Base-by-base conservation (phyloP, 2,113 vertebrate genomes). In the Proteles cristata region DNA sequence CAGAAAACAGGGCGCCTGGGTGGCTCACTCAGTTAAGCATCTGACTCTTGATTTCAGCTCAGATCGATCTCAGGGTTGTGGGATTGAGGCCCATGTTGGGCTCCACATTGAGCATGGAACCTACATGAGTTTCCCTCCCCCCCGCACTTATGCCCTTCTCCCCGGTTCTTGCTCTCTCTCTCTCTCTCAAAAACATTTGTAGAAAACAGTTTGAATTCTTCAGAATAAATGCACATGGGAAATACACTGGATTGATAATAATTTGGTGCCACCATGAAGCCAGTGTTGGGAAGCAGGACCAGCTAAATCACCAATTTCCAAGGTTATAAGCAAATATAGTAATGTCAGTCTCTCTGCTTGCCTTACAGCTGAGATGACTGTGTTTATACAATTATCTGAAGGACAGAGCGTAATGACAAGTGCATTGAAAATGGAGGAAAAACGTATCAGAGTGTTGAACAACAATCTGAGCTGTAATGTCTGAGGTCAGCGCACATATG, bases 161-260 rank as follows among this genome's bases (percentile, higher is more conserved):
- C 21, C 55, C 8, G 7, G 55, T 58, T 58, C 19, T 58, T 58
- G 19, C 55, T 58, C 1, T 55, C 55, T 19, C 55, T 39, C 39
- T 39, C 39, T 39, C 39, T 48, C 48, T 48, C 48, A 48, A 48
- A 48, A 48, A 48, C 6, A 48, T 39, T 39, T 39, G 39, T 39
- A 39, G 76, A 88, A 96, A 96, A 90, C 31, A 90, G 19, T 92
- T 76, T 90, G 39, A 76, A 53, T 11, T 12, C 80, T 89, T 93
- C 50, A 94, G 33, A 96, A 82, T 94, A 66, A 93, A 96, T 81
- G 61, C 14, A 71, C 25, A 73, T 96, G 65, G 74, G 69, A 94
- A 92, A 53, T 68, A 66, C 28, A 6, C 48, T 79, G n/a, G 45
- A 83, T 65, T 92, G 85, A 31, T 39, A 81, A 69, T 94, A 91